A percentile compares a stretch with the other conserved stretches of the same genome.
Evolutionary conservation across 2,113 vertebrate genomes (phyloP).

Genomic region (Hippotragus niger): DNA sequence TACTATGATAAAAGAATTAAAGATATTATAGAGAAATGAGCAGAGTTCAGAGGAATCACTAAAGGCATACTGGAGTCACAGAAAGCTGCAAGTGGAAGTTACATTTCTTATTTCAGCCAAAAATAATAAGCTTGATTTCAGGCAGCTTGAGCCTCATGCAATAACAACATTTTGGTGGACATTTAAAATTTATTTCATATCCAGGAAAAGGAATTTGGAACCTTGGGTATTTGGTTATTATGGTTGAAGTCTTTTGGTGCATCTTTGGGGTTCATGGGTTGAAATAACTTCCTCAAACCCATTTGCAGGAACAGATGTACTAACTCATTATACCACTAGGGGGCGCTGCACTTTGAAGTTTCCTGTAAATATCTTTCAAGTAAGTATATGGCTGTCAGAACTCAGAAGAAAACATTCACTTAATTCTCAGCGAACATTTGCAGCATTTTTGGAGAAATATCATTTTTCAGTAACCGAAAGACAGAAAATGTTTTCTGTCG

Average conservation of each 20-base stretch:
- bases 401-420: background rate
- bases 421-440: background rate
- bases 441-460: background rate
- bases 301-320: background rate
- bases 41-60: background rate
- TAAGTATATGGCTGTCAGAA: rapidly evolving
- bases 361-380: rapidly evolving
- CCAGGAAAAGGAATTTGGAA: background rate
- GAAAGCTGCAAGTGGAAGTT: constrained; percentile 15
- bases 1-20: constrained; percentile 14
- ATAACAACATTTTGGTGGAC: background rate
- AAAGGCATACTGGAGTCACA: rapidly evolving
- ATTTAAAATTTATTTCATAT: background rate
- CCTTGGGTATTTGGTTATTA: background rate
- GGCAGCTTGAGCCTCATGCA: background rate
- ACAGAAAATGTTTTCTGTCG: background rate
- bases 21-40: background rate
- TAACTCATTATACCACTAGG: background rate
- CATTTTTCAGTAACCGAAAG: background rate
- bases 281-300: background rate
- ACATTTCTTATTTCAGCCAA: background rate
- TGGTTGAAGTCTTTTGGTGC: background rate
- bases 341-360: background rate
- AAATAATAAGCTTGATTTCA: background rate
- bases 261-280: background rate